These are phyloP conservation scores for Bujurquina vittata DNA, from an alignment of 2,113 vertebrate genomes.

Conservation along the genomic window DNA sequence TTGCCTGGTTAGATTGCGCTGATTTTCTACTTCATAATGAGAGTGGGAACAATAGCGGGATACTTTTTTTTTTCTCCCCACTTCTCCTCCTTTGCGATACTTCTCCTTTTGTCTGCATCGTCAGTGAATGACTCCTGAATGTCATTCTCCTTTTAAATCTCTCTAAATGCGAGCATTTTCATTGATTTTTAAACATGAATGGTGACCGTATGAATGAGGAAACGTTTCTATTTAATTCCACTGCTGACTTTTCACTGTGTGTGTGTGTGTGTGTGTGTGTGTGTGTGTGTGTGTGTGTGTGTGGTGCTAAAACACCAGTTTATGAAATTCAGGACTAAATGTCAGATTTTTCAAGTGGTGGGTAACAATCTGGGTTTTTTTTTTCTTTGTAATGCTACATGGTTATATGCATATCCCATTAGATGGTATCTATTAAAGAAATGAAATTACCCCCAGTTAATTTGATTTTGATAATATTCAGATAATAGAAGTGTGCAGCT, in stretches of 20 bases:
- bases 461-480: constrained; percentile 71
- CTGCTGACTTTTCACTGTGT: constrained; percentile 33
- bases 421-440: constrained; percentile 63
- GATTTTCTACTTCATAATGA: constrained; percentile 58
- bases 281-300: neutral
- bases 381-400: constrained; percentile 44
- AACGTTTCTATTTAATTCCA: constrained; percentile 47
- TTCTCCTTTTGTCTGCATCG: constrained; percentile 53
- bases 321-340: constrained; percentile 33
- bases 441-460: constrained; percentile 71
- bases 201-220: constrained; percentile 45
- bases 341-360: constrained; percentile 17
- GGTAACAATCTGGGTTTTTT: constrained; percentile 28
- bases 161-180: constrained; percentile 32
- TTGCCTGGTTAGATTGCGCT: constrained; percentile 52
- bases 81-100: constrained; percentile 40
- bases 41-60: constrained; percentile 50
- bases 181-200: constrained; percentile 59
- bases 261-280: neutral
- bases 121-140: constrained; percentile 67
- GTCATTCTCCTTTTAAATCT: constrained; percentile 42
- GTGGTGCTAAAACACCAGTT: constrained; percentile 29
- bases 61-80: constrained; percentile 16
- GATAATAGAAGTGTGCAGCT: constrained; percentile 54
- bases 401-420: constrained; percentile 50